Base-by-base conservation (phyloP, 2,797 vertebrate genomes). In the Denticeps clupeoides region DNA sequence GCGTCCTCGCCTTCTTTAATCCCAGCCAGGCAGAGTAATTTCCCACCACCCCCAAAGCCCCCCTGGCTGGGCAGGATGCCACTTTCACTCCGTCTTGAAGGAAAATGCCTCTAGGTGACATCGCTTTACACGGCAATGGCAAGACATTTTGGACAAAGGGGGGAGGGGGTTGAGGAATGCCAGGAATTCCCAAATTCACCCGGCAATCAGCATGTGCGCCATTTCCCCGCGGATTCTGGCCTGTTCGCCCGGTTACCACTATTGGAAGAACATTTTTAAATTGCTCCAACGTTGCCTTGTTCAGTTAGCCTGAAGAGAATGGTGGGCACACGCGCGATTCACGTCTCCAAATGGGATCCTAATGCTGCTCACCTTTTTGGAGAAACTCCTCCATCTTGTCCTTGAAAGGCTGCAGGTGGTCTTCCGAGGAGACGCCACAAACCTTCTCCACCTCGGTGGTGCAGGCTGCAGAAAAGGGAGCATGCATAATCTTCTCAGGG, bases 331-430 rank as follows among this genome's bases (percentile, higher is more conserved):
- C n/a, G n/a, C n/a, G n/a, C n/a, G n/a, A n/a, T n/a, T n/a, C n/a
- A n/a, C n/a, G n/a, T n/a, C n/a, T n/a, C n/a, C n/a, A n/a, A n/a
- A n/a, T n/a, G n/a, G n/a, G n/a, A n/a, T n/a, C n/a, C n/a, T n/a
- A n/a, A n/a, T n/a, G n/a, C n/a, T 2, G 27, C 66, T 75, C 84
- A 97, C 94, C 93, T 88, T 89, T 80, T 71, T 69, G 65, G 32
- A 94, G 79, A 70, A 98, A 97, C n/a, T 75, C 79, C 5, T 91
- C 89, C 90, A 97, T 97, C 67, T 83, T 88, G 62, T 86, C 84
- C 82, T 93, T 98, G 70, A 97, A 98, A 53, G 94, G 94, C 62
- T 98, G 90, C 49, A 97, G 74, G 66, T 93, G 82, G 19, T 94
- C 89, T 46, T 89, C 82, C 11, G 87, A 80, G 7, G 91, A 91